Percentiles rank a stretch among this genome's conserved stretches.
Conservation (phyloP, 2,888 invertebrate species). For the Campaea margaritaria region DNA sequence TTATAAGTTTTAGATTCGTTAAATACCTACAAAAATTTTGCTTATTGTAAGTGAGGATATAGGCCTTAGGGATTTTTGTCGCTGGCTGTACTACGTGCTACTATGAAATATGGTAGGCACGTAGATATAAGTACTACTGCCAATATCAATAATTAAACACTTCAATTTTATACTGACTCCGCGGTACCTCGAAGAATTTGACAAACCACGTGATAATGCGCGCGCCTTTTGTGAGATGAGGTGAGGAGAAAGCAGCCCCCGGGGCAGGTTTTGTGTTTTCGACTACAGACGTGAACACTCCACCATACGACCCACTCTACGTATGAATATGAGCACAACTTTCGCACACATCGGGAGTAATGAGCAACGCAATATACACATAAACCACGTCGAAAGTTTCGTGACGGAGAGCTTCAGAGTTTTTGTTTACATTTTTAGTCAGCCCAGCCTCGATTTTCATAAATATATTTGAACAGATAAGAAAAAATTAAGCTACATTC, state of each 20-base stretch:
- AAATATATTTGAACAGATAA: background rate
- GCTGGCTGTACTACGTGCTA: no score
- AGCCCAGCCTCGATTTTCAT: background rate
- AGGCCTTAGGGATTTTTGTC: no score
- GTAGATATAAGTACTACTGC: no score
- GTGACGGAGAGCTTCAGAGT: constrained; percentile 24
- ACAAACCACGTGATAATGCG: constrained; percentile 28
- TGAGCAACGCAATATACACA: constrained; percentile 30
- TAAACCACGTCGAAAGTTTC: constrained; percentile 30
- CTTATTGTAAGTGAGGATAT: no score
- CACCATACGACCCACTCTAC: constrained; percentile 25
- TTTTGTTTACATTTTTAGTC: constrained; percentile 17
- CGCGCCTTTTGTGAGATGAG: constrained; percentile 26
- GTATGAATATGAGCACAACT: constrained; percentile 32
- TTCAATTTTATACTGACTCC: background rate
- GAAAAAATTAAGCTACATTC: background rate
- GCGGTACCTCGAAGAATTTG: constrained; percentile 15
- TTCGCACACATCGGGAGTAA: constrained; percentile 30
- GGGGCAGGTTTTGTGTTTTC: constrained; percentile 27
- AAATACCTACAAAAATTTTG: no score
- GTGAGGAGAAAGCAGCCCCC: constrained; percentile 23
- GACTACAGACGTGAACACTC: constrained; percentile 27
- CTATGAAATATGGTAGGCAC: no score
- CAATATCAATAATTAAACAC: no score
- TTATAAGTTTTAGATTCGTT: no score